These are phyloP conservation scores for Choloepus hoffmanni DNA, from an alignment of 2,113 vertebrate species.

Conservation along the genomic window DNA sequence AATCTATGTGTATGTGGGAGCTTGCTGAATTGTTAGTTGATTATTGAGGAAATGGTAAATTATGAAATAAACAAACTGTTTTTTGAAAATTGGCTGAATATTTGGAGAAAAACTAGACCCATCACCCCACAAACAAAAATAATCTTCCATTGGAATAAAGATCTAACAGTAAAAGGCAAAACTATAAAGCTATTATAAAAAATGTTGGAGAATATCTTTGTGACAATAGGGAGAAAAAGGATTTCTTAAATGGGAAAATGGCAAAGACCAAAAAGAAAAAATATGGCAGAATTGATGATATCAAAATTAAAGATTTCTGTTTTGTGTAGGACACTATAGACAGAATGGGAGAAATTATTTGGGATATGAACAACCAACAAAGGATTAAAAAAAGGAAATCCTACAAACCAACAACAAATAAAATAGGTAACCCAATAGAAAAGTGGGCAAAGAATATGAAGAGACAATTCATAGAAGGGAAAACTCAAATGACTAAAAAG, in stretches of 20 bases:
- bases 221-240: neutral
- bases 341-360: neutral
- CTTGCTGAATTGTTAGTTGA: neutral
- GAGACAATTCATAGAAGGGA: neutral
- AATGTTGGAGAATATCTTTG: neutral
- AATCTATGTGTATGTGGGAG: neutral
- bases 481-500: neutral
- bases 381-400: slow-evolving; percentile 7
- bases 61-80: neutral
- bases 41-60: neutral
- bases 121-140: slow-evolving; percentile 10
- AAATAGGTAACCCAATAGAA: neutral
- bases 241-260: slow-evolving; percentile 23
- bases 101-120: slow-evolving; percentile 21
- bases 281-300: neutral
- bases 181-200: neutral
- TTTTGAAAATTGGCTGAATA: slow-evolving; percentile 52
- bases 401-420: neutral
- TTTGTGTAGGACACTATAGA: neutral
- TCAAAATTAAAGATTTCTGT: neutral
- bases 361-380: neutral
- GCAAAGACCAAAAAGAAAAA: neutral
- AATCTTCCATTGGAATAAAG: neutral
- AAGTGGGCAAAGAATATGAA: neutral
- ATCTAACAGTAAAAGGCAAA: slow-evolving; percentile 13